Evolutionary conservation across 2,888 invertebrate species (phyloP), one percentile per base, ranked within the genome.

Genomic region (Drosophila phalerata): DNA sequence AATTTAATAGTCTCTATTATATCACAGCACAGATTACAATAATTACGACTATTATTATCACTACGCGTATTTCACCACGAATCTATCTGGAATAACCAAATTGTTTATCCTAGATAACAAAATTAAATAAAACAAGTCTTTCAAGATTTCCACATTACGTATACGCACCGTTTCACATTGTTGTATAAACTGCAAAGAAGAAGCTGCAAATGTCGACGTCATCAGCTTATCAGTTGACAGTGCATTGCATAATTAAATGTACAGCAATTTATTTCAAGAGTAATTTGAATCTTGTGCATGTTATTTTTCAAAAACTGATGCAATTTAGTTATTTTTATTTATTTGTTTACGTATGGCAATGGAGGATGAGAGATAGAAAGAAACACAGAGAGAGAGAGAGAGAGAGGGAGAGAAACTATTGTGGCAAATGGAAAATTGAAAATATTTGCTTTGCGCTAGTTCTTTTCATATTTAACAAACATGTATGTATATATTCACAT

Each of bases 341-440:
- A 51, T 77, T 81, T 81, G 85, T 73, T 76, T 85, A 77, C 57
- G 40, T 45, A 62, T 69, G 73, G 5, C 1, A 10, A 47, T 10
- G 28, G 17, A 15, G 40, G 9, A 15, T 37, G 34, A 6, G 34
- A 6, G 34, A 5, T 5, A n/a, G 25, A 8, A 2, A 13, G 25
- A n/a, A n/a, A n/a, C n/a, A n/a, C n/a, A n/a, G n/a, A n/a, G n/a
- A n/a, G 1, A 43, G 2, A 25, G 6, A n/a, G 8, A 25, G 25
- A 15, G n/a, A n/a, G 3, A 28, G 45, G 15, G 25, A 45, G 45
- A 45, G 25, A 45, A 61, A 62, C 45, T 47, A 65, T 65, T 76
- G 30, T 62, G 30, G 30, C n/a, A 25, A 43, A 64, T 25, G 49
- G 38, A 69, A 48, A 52, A 58, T 43, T 10, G 40, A 81, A 68